Evolutionary conservation across 2,888 invertebrate genomes (phyloP).

Genomic region (Nomada fucata): DNA sequence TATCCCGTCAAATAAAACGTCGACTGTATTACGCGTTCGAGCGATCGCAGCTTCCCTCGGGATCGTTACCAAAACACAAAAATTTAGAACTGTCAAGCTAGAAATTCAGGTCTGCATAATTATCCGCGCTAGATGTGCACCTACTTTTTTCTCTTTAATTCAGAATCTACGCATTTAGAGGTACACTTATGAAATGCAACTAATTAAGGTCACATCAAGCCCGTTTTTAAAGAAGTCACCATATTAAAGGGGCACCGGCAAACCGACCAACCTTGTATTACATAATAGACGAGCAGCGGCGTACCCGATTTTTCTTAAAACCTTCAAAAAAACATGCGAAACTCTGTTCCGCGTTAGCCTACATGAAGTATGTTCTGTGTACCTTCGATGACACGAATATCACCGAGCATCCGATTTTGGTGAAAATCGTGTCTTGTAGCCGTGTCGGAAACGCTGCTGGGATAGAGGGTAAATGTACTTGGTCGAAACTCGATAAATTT

Average conservation of each 20-base stretch:
- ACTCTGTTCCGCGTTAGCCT: background rate
- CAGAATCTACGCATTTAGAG: constrained; percentile 36
- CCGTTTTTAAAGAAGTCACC: constrained; percentile 48
- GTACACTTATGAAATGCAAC: constrained; percentile 48
- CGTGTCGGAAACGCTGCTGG: constrained; percentile 27
- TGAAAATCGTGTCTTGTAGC: constrained; percentile 45
- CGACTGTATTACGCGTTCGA: background rate
- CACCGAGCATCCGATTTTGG: constrained; percentile 32
- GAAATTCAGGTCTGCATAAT: constrained; percentile 43
- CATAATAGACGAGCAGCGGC: background rate
- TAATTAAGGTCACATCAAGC: constrained; percentile 54
- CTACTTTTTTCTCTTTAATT: constrained; percentile 18
- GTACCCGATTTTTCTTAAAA: background rate
- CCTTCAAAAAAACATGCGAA: background rate
- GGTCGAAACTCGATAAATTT: constrained; percentile 37
- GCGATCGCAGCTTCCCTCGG: background rate
- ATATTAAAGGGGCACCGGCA: constrained; percentile 52
- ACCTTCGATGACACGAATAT: constrained; percentile 48
- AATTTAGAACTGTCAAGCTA: constrained; percentile 17
- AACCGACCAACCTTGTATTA: background rate
- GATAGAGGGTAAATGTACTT: constrained; percentile 18
- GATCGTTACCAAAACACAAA: constrained; percentile 2
- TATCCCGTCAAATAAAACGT: background rate
- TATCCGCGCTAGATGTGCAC: constrained; percentile 25
- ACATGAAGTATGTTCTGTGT: constrained; percentile 36